phyloP scores from a whole-genome alignment of 2,113 vertebrate genomes.

The Eonycteris spelaea region DNA sequence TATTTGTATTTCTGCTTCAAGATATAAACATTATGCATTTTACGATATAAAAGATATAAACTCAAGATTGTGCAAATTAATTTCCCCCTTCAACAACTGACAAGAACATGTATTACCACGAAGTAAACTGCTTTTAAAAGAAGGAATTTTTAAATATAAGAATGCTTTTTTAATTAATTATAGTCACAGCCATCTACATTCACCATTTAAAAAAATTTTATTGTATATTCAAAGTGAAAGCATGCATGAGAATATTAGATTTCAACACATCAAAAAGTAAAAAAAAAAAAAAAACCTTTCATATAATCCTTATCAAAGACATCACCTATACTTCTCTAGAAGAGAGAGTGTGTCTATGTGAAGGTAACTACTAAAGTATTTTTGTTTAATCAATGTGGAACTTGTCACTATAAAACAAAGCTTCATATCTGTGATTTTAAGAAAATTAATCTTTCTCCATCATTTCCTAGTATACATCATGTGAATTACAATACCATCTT shows the following conservation, averaged over 20 bases:
- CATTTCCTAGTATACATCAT: background rate
- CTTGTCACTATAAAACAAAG: background rate
- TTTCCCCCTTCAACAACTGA: conserved; percentile 10
- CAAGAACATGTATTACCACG: conserved; percentile 6
- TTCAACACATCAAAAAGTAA: background rate
- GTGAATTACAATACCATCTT: background rate
- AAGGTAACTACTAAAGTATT: background rate
- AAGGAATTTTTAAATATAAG: conserved; percentile 2
- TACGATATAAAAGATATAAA: conserved; percentile 39
- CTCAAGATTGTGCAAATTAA: background rate
- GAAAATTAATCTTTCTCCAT: background rate
- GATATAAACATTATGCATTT: conserved; percentile 17
- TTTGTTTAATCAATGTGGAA: background rate
- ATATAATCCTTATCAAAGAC: background rate
- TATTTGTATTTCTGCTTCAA: conserved; percentile 26
- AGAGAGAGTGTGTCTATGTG: background rate
- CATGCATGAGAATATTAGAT: background rate
- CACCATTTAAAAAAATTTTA: background rate
- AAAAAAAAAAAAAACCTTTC: background rate
- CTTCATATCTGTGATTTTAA: conserved; percentile 12
- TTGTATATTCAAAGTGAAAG: background rate
- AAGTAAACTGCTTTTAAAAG: conserved; percentile 18
- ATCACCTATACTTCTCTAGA: background rate
- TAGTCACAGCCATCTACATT: background rate
- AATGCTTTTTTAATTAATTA: conserved; percentile 2